phyloP scores from a whole-genome alignment of 2,888 invertebrate genomes.

The Apocheima hispidaria region DNA sequence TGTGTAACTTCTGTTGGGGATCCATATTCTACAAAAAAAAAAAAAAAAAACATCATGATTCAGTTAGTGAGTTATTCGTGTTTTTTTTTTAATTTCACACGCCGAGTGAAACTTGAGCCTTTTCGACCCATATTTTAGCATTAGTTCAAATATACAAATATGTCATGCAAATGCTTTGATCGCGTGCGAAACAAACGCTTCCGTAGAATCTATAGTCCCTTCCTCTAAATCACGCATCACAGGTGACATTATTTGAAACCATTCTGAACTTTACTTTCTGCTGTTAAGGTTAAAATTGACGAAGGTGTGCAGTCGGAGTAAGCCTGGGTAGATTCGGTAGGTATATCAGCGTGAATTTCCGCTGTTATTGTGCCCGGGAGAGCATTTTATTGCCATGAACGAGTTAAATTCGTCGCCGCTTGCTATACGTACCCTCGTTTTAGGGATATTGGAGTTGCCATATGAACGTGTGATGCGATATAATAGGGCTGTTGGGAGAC shows the following conservation, averaged over 20 bases:
- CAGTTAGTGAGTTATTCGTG: too few relatives aligned
- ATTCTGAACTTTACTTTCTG: constrained; percentile 5
- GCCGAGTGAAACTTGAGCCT: too few relatives aligned
- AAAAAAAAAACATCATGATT: too few relatives aligned
- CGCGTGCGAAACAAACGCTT: constrained; percentile 9
- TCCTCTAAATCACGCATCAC: too few relatives aligned
- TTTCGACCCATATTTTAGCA: too few relatives aligned
- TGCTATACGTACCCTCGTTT: constrained; percentile 16
- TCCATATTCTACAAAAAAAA: too few relatives aligned
- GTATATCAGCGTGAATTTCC: constrained; percentile 18
- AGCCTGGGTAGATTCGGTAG: neutral
- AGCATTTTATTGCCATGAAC: constrained; percentile 31
- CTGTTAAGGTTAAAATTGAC: constrained; percentile 9
- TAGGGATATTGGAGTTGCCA: constrained; percentile 6
- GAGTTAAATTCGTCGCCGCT: constrained; percentile 26
- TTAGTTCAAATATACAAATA: neutral
- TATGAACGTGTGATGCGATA: constrained; percentile 9
- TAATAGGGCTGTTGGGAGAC: constrained; percentile 8
- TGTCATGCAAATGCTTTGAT: constrained; percentile 5
- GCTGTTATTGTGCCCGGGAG: constrained; percentile 27
- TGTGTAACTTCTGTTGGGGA: too few relatives aligned
- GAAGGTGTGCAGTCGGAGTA: neutral
- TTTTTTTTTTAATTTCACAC: too few relatives aligned
- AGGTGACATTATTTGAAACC: neutral
- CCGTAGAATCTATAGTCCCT: neutral